Base-by-base conservation (phyloP, 1,140 invertebrate species). In the Coenobita brevimanus region DNA sequence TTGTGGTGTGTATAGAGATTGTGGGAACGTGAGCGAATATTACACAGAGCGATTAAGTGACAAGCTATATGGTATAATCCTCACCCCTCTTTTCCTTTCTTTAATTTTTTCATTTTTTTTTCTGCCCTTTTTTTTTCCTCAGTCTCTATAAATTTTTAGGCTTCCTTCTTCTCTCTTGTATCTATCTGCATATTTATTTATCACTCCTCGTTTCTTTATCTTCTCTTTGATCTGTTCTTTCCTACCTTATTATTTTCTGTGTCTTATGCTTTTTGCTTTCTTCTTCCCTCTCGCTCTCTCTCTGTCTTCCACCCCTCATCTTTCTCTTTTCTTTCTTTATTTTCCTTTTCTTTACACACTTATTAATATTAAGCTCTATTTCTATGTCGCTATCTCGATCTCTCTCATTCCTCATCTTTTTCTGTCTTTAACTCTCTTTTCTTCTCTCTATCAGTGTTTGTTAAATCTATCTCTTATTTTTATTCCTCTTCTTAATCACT, bases 91-190 rank as follows among this genome's bases (percentile, higher is more conserved):
- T 33, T 36, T 38, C 33, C 13, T 36, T 33, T 3, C 33, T 15
- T 36, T 41, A 33, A 24, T 73, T 33, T 30, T 36, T 69, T 27
- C 36, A 15, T 17, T 36, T 30, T 36, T 69, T 36, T 30, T 36
- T 69, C 69, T 73, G 21, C 41, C 69, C 38, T 21, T 73, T 33
- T 73, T 41, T 38, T 33, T 73, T 41, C 41, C 69, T 73, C 69
- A 30, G 1, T 67, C 15, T 1, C 13, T 4, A 62, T 24, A 6
- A 67, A 67, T n/a, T n/a, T 57, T n/a, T n/a, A 13, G 10, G 10
- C n/a, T n/a, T n/a, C n/a, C 54, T n/a, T 57, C 62, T n/a, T 67
- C 10, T n/a, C 36, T n/a, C 62, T 67, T 57, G n/a, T 57, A 10
- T 57, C 54, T 57, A 10, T 57, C n/a, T 57, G 54, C n/a, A 10